Conservation (phyloP, 2,888 invertebrate species). For the Oscheius myriophilus region DNA sequence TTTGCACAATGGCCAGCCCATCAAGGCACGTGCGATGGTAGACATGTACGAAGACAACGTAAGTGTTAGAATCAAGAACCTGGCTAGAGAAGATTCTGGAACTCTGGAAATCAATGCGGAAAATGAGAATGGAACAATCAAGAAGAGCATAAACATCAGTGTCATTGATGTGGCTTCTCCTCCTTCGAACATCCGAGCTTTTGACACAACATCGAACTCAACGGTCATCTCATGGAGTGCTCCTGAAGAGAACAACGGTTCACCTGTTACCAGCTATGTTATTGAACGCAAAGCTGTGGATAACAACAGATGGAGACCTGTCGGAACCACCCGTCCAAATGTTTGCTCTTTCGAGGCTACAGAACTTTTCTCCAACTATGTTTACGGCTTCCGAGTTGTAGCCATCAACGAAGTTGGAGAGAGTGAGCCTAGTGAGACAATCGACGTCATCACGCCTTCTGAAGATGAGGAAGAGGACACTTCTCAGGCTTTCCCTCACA, state of each 20-base stretch:
- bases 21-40: constrained; percentile 70
- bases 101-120: constrained; percentile 77
- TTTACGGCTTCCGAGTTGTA: constrained; percentile 60
- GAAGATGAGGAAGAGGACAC: constrained; percentile 40
- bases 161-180: constrained; percentile 62
- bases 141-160: constrained; percentile 46
- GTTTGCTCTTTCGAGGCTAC: constrained; percentile 47
- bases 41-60: constrained; percentile 68
- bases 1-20: constrained; percentile 72
- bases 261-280: constrained; percentile 58
- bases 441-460: constrained; percentile 58
- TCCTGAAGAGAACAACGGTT: constrained; percentile 81
- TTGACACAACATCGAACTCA: constrained; percentile 48
- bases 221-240: constrained; percentile 71
- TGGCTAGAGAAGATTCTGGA: constrained; percentile 78
- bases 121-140: constrained; percentile 38
- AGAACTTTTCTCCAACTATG: constrained; percentile 60
- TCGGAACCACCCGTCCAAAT: constrained; percentile 43
- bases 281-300: constrained; percentile 62
- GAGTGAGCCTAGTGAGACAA: constrained; percentile 54
- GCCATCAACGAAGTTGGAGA: constrained; percentile 66
- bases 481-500: constrained; percentile 43
- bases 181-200: constrained; percentile 53
- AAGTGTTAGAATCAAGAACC: constrained; percentile 77
- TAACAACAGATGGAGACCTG: constrained; percentile 55